Evolutionary conservation across 2,888 invertebrate species (phyloP), one percentile per base, ranked within the genome.

Genomic region (Augiades crinisus): DNA sequence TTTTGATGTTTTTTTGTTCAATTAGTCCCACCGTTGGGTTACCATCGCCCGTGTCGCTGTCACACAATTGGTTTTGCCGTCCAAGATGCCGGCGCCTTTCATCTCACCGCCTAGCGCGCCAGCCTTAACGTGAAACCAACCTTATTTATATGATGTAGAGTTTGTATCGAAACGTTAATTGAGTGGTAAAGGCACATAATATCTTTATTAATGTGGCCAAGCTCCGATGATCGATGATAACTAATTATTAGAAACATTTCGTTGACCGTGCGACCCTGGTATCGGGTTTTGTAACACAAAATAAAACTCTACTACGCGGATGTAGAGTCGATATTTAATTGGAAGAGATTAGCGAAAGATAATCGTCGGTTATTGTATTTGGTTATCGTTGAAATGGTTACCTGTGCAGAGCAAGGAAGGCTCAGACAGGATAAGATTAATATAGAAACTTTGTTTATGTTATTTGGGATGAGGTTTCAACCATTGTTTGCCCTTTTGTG

Each of bases 201-300:
- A 83, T 81, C 84, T 85, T 79, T 85, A 83, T 85, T 83, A 83
- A 83, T 81, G 81, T 82, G 76, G 76, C 75, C 78, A 72, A 74
- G 76, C 72, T 76, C 68, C 68, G 83, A 81, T 83, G 83, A 85
- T 83, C 78, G 83, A 85, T 83, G 84, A 83, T 83, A 83, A 83
- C 81, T 85, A 85, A 85, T 85, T 83, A 85, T 82, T 82, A 75
- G 83, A 83, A 83, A 85, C 83, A 85, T 82, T 81, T 81, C 72
- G 78, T 75, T 79, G 80, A 80, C 78, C 77, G 72, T 68, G 71
- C 78, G 74, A 77, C 74, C 75, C 58, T 60, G 43, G 47, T 44
- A n/a, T 50, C 30, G 21, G 6, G 19, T 41, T 21, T 6, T 10
- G 40, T 3, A n/a, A 2, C 27, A 5, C 41, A 21, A 50, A 22